phyloP scores from a whole-genome alignment of 2,888 invertebrate species.

The Coremacera marginata region DNA sequence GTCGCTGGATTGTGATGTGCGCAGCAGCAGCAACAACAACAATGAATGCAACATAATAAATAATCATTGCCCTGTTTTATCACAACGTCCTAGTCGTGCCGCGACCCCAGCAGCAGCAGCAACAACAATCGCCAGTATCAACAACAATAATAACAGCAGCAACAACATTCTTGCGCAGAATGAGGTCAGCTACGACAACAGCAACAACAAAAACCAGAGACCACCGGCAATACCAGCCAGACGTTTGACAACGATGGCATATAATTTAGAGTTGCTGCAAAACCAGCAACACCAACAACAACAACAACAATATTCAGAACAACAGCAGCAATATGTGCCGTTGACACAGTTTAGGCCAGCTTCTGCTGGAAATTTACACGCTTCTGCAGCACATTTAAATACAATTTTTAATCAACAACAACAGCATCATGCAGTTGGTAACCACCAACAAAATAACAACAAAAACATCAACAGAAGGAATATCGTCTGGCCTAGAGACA shows the following conservation, averaged over 20 bases:
- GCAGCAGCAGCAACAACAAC: slow-evolving; percentile 35
- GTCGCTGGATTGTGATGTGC: slow-evolving; percentile 67
- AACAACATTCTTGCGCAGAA: slow-evolving; percentile 41
- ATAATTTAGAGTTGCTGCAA: slow-evolving; percentile 35
- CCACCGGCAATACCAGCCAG: slow-evolving; percentile 62
- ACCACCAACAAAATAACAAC: slow-evolving; percentile 1
- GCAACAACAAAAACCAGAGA: slow-evolving; percentile 32
- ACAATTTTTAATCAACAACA: slow-evolving; percentile 47
- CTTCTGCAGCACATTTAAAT: slow-evolving; percentile 46
- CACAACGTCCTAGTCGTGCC: slow-evolving; percentile 22
- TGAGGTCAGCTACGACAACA: slow-evolving; percentile 46
- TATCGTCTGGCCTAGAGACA: slow-evolving; percentile 51
- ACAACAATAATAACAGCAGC: slow-evolving; percentile 48
- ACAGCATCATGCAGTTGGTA: slow-evolving; percentile 30
- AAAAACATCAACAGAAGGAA: slow-evolving; percentile 47
- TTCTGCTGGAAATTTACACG: slow-evolving; percentile 1
- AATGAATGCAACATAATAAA: slow-evolving; percentile 25
- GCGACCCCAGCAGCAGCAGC: background rate
- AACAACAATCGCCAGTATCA: background rate
- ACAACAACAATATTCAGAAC: slow-evolving; percentile 22
- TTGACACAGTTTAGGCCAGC: slow-evolving; percentile 38
- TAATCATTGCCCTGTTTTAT: slow-evolving; percentile 7
- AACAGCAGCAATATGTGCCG: slow-evolving; percentile 49
- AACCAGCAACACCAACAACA: slow-evolving; percentile 42
- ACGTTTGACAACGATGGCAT: slow-evolving; percentile 47